A percentile compares a stretch with the other conserved stretches of the same genome.
These are phyloP conservation scores for Phalacrocorax brasilianus DNA, from an alignment of 2,113 vertebrate genomes.

Conservation along the genomic window DNA sequence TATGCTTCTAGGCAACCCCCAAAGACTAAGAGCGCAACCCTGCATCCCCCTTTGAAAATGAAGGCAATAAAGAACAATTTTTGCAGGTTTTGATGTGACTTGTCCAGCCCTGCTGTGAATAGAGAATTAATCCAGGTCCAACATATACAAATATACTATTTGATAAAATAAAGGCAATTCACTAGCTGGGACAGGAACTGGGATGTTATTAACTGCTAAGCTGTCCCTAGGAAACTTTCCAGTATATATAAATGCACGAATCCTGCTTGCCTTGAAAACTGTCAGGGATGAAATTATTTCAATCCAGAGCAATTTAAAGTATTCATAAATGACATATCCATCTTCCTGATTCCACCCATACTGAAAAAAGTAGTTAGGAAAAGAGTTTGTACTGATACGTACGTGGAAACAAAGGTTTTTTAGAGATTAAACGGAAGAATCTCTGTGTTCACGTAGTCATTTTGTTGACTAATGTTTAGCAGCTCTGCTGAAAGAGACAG, in stretches of 20 bases:
- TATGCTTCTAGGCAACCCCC: too few relatives aligned
- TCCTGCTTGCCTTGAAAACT: not conserved
- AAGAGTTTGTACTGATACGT: not conserved
- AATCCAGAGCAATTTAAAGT: not conserved
- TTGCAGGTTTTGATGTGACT: not conserved
- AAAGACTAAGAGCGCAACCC: too few relatives aligned
- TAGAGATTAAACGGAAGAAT: not conserved
- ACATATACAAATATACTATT: fast-evolving
- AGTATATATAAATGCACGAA: not conserved
- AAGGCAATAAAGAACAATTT: not conserved
- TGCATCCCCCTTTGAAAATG: not conserved
- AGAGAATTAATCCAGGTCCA: not conserved
- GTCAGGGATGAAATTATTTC: not conserved
- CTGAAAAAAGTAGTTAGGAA: not conserved
- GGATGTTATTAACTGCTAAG: not conserved
- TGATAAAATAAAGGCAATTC: not conserved
- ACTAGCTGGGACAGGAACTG: fast-evolving
- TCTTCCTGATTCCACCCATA: not conserved
- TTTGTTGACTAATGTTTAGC: not conserved
- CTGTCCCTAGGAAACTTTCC: not conserved
- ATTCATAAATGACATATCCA: not conserved
- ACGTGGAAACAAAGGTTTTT: not conserved
- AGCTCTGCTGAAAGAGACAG: not conserved
- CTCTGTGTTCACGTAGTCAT: not conserved
- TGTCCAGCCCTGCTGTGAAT: not conserved